phyloP scores from a whole-genome alignment of 2,888 invertebrate genomes.

The Hyles lineata region DNA sequence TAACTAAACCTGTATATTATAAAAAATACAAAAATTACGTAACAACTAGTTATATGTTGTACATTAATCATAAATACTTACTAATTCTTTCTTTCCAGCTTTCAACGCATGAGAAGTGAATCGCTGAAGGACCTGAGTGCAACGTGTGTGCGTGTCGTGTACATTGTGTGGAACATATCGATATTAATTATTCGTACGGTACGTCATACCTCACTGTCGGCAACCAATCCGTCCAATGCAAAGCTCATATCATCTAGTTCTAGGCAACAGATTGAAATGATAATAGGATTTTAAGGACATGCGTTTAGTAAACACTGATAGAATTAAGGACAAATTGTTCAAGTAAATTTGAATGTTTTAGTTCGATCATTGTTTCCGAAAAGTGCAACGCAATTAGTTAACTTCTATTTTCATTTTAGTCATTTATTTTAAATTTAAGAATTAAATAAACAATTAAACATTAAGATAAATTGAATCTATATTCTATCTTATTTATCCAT shows the following conservation, averaged over 20 bases:
- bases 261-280: conserved; percentile 70
- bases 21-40: too few species aligned
- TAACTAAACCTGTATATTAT: too few species aligned
- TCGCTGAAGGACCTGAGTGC: conserved; percentile 47
- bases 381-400: conserved; percentile 38
- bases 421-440: conserved; percentile 44
- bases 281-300: conserved; percentile 75
- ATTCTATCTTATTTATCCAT: conserved; percentile 26
- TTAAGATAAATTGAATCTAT: conserved; percentile 26
- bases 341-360: conserved; percentile 19
- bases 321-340: not conserved
- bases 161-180: conserved; percentile 37
- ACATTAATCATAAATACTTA: not conserved
- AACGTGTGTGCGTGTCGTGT: conserved; percentile 54
- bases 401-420: conserved; percentile 84
- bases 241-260: conserved; percentile 37
- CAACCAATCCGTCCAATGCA: conserved; percentile 51
- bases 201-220: conserved; percentile 55
- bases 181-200: conserved; percentile 42
- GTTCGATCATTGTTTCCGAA: not conserved
- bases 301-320: conserved; percentile 34
- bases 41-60: not conserved
- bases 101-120: conserved; percentile 62
- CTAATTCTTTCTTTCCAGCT: conserved; percentile 53
- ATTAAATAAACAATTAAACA: not conserved